Base-by-base conservation (phyloP, 2,113 vertebrate genomes). In the Syngnathus scovelli region DNA sequence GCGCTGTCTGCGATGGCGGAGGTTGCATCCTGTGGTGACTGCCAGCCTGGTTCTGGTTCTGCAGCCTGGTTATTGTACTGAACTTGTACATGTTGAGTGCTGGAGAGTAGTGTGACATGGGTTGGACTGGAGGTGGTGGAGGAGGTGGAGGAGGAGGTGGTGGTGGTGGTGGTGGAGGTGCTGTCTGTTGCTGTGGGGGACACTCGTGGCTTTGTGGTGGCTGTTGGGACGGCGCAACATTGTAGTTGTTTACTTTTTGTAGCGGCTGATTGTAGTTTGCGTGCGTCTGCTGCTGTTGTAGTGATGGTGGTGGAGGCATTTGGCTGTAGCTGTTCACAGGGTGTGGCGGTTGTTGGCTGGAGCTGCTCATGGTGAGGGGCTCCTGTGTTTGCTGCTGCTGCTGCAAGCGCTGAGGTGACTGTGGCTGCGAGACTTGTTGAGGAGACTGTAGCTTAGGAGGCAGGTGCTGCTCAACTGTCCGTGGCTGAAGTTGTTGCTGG, bases 21-120 rank as follows among this genome's bases (percentile, higher is more conserved):
- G 77, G 46, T 39, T 1, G 71, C 18, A 60, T 1, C 66, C 41
- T 74, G 65, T 74, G 72, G 36, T 79, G 78, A 0, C 77, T 74
- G n/a, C 81, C 56, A 0, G 76, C 58, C 70, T 86, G 91, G 16
- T 76, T 82, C 76, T 87, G 85, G 81, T 93, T 93, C 87, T 94
- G 93, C 59, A 95, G 83, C 62, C 93, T 75, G 41, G 89, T 92
- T 78, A 96, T 95, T 4, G 94, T 96, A 88, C 94, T 96, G 86
- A 89, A 95, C 76, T 96, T 96, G 74, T 94, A 95, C 87, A 94
- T 84, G 0, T 89, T 86, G 43, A 91, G 91, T 0, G 86, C 76
- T 0, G 88, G 65, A 12, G 93, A 87, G 86, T 93, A 82, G 84
- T 93, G 91, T 0, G 92, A 92, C 0, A 89, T 67, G 76, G 0